A percentile compares a stretch with the other conserved stretches of the same genome.
phyloP scores from a whole-genome alignment of 2,113 vertebrate species.

The Gnathochromis pfefferi region DNA sequence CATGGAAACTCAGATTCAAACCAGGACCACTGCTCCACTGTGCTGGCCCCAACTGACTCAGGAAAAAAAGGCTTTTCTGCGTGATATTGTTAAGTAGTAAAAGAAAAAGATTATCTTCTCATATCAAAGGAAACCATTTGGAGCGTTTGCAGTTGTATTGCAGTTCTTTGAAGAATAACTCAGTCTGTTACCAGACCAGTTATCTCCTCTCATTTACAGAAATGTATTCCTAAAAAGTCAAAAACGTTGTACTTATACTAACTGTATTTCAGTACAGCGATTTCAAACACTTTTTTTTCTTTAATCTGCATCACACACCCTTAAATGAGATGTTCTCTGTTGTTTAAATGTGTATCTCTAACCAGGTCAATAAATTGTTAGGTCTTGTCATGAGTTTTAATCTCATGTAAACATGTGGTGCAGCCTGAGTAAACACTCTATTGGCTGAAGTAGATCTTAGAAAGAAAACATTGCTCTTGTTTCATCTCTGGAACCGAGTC shows the following conservation, averaged over 20 bases:
- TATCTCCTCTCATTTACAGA: neutral
- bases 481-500: neutral
- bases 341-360: slow-evolving; percentile 28
- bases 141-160: neutral
- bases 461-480: slow-evolving; percentile 16
- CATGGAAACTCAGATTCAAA: neutral
- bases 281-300: neutral
- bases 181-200: neutral
- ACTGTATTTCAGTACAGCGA: neutral
- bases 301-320: neutral
- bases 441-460: slow-evolving; percentile 25
- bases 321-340: neutral
- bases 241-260: neutral
- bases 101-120: neutral
- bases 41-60: neutral
- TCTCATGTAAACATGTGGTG: slow-evolving; percentile 46
- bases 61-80: neutral
- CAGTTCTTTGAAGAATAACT: neutral
- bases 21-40: neutral
- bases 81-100: neutral
- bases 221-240: neutral
- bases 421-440: slow-evolving; percentile 40
- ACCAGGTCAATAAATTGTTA: slow-evolving; percentile 19
- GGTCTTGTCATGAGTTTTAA: slow-evolving; percentile 40
- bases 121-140: neutral